Evolutionary conservation across 2,113 vertebrate genomes (phyloP).

Genomic region (Oriolus oriolus): DNA sequence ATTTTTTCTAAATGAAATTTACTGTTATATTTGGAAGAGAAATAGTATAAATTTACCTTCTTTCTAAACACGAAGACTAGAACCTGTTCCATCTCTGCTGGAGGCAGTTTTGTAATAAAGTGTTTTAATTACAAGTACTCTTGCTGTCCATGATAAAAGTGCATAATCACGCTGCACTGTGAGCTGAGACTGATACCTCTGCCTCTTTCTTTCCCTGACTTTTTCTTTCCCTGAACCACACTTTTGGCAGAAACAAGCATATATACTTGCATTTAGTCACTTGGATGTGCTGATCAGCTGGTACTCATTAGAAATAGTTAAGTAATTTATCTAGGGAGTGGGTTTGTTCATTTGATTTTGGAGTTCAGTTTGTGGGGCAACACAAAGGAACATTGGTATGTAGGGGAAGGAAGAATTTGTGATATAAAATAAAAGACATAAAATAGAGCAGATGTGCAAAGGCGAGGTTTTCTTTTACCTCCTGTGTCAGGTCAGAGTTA

Average conservation of each 20-base stretch:
- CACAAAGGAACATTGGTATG: not conserved
- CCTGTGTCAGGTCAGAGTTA: not conserved
- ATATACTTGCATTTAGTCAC: not conserved
- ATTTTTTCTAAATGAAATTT: not conserved
- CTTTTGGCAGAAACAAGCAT: not conserved
- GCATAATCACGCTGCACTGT: not conserved
- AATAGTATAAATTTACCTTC: not conserved
- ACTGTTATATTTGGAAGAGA: not conserved
- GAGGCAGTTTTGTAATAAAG: not conserved
- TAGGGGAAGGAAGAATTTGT: not conserved
- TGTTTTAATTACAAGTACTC: slow-evolving; percentile 24
- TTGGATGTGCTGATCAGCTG: not conserved
- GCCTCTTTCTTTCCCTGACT: not conserved
- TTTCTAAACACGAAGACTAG: not conserved
- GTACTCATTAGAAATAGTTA: not conserved
- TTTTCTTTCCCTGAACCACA: not conserved
- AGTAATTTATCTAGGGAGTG: not conserved
- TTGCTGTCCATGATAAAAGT: not conserved
- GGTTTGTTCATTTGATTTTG: not conserved
- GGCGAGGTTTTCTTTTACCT: not conserved
- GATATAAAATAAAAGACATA: not conserved
- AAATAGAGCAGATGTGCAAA: not conserved
- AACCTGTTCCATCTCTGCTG: not conserved
- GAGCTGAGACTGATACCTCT: not conserved
- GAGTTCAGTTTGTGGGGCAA: not conserved